Evolutionary conservation across 37 sponge, comb jelly and placozoan species (phyloP), one percentile per base, ranked within the genome.

Genomic region (Aphrocallistes beatrix): DNA sequence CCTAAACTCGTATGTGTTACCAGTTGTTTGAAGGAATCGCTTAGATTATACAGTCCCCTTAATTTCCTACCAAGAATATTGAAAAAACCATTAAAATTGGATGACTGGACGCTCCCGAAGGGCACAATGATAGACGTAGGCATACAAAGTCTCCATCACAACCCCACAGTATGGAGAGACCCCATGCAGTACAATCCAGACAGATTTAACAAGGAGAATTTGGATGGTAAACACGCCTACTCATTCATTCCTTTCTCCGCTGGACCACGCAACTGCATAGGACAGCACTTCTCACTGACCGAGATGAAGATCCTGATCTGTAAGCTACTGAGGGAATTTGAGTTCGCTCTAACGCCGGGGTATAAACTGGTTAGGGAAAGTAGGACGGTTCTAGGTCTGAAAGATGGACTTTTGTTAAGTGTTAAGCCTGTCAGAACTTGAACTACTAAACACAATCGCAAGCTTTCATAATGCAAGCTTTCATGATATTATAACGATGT

Each of bases 171-270:
- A 13, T 60, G 75, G 75, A 6, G n/a, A 13, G 75, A 60, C 32
- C 75, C 75, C n/a, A 3, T 6, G 6, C 10, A 13, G 34, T 60
- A 25, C 21, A 30, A 60, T 30, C 75, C 75, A 60, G n/a, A 60
- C n/a, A 60, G 75, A 13, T 60, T 60, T 13, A 25, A 6, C 3
- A 60, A 60, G n/a, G 75, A 60, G 75, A 60, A 60, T 13, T 25
- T 60, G 21, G 75, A 60, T 32, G 21, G 75, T 13, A 60, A 60
- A 60, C 75, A 60, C 34, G 28, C 75, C 8, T 60, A 60, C 21
- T 60, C 75, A 60, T 60, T 19, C n/a, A 60, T 60, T 60, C 75
- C 75, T 32, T 60, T 60, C 34, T 60, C 75, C n/a, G 75, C 75
- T 28, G 75, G 75, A 3, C 3, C 75, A 25, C 75, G 75, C 8